Evolutionary conservation across 2,797 vertebrate genomes (phyloP), one percentile per base, ranked within the genome.

Genomic region (Philypnodon macrostomus): DNA sequence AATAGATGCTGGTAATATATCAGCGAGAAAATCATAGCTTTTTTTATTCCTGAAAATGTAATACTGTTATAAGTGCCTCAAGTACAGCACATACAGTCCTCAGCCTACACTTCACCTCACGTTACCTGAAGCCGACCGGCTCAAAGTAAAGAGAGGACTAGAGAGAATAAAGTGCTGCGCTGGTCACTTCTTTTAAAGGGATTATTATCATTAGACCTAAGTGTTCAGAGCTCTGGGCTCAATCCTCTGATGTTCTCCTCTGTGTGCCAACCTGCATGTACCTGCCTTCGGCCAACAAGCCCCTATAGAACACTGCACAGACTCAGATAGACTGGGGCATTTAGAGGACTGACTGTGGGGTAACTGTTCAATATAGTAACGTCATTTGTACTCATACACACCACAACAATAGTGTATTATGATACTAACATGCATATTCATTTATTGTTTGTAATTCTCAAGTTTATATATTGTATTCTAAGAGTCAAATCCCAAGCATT

Each of bases 1-100:
- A 75, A 78, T 77, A 75, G 61, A 71, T 78, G 74, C 75, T 75
- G 71, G 75, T 77, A 79, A 75, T 70, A 70, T 57, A 68, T 73
- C 59, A 66, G 75, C 50, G 33, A 64, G 47, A 72, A 44, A 38
- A 73, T 66, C 63, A 47, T 47, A 24, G 54, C 53, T 58, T 61
- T 47, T 6, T 26, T 41, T 16, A 19, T 44, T 53, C 33, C 40
- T 7, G 49, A 16, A 12, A 21, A 45, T 44, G 41, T 44, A 44
- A 44, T 44, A 30, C 41, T 30, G 11, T 30, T 26, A 5, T 44
- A 44, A 31, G 41, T 30, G 9, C 27, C 7, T 29, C 10, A 46
- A 19, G n/a, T 33, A 31, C 27, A n/a, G 16, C 12, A 2, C 24
- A 18, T 14, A 33, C 18, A 47, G 30, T 15, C 30, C 18, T 30